A percentile compares a stretch with the other conserved stretches of the same genome.
Evolutionary conservation across 2,797 vertebrate genomes (phyloP).

Genomic region (Pipistrellus kuhlii): DNA sequence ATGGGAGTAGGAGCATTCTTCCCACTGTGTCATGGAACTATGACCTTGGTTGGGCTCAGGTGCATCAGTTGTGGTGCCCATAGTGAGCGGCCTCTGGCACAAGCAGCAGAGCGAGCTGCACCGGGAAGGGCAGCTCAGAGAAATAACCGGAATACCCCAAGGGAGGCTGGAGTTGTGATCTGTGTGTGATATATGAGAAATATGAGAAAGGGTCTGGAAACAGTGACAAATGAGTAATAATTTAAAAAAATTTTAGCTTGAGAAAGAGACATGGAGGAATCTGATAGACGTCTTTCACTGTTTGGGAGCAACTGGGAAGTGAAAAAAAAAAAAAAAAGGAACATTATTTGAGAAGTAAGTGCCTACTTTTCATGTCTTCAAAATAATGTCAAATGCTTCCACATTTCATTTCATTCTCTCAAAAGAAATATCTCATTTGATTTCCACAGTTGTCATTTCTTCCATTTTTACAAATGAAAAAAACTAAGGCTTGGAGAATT

Average conservation of each 20-base stretch:
- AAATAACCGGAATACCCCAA: background rate
- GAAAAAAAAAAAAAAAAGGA: background rate
- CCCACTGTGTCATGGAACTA: background rate
- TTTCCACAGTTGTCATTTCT: background rate
- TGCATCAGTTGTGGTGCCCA: background rate
- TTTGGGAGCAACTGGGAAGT: background rate
- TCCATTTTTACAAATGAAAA: constrained; percentile 10
- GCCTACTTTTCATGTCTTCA: background rate
- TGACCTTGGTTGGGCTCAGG: background rate
- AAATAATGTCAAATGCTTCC: background rate
- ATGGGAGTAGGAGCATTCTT: background rate
- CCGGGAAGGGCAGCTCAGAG: background rate
- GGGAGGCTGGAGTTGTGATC: background rate
- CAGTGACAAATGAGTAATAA: background rate
- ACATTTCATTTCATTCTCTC: background rate
- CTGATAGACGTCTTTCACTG: background rate
- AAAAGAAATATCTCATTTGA: background rate
- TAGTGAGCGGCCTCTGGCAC: background rate
- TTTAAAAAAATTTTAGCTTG: background rate
- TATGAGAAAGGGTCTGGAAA: background rate
- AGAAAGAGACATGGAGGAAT: background rate
- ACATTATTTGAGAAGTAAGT: background rate
- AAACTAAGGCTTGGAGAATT: background rate
- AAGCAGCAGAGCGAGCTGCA: background rate
- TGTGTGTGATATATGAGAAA: background rate